Evolutionary conservation across 1,140 invertebrate genomes (phyloP), one percentile per base, ranked within the genome.

Genomic region (Drosophila ohnishii): DNA sequence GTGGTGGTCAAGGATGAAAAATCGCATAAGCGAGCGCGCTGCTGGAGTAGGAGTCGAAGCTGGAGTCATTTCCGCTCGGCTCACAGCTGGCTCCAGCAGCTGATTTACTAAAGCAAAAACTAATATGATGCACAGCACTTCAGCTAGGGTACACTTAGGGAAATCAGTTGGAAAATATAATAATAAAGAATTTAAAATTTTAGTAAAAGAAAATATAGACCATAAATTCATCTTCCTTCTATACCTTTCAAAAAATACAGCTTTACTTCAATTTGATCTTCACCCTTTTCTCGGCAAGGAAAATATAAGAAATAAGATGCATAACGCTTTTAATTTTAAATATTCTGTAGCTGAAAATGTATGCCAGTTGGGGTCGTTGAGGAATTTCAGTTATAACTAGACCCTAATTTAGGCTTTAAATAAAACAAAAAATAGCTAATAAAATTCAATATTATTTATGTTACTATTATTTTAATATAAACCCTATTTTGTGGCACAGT

Each of bases 41-140:
- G 19, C 5, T 3, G n/a, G n/a, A 5, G 47, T n/a, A 9, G 45
- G 25, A 50, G 48, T 50, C 30, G 9, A 32, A 50, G 11, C 50
- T 13, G 32, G 25, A 56, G 66, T 67, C 61, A 58, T 69, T 71
- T 70, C 67, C 64, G 32, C 30, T 70, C 14, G 67, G 50, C 44
- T 32, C 47, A 35, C 53, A 73, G 34, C 75, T 44, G 51, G 76
- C 48, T 70, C 28, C 22, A 47, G 28, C 56, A 62, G 42, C 62
- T 63, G 80, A 79, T 80, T 84, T 72, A 67, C 55, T 74, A 72
- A 75, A 79, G 74, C 65, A 80, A 63, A 84, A 84, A 75, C 69
- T 79, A 75, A 83, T 84, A 75, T 75, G 65, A 71, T 72, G 78
- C 50, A 66, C 63, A 40, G 32, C 51, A 35, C 42, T 44, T 22